Conservation (phyloP, 1,140 invertebrate genomes). For the Aradophagus sp. region DNA sequence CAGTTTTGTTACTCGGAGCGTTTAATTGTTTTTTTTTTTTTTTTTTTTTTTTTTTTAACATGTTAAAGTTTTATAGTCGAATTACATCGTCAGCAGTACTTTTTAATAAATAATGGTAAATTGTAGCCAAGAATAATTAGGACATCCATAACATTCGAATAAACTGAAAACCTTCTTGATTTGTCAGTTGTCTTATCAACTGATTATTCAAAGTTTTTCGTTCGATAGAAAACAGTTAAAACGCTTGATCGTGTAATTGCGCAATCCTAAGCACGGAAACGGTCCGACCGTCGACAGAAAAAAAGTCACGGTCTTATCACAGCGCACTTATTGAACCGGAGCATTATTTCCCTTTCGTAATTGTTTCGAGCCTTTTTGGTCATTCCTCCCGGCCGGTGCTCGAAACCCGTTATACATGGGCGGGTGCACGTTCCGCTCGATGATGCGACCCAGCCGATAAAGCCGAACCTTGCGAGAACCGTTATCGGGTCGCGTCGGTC, state of each 20-base stretch:
- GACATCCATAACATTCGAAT: too few relatives aligned
- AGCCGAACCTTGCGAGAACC: slow-evolving; percentile 65
- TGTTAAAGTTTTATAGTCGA: too few relatives aligned
- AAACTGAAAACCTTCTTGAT: too few relatives aligned
- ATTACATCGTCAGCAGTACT: too few relatives aligned
- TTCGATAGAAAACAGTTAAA: slow-evolving; percentile 1
- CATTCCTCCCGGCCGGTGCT: slow-evolving; percentile 22
- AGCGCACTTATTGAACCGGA: slow-evolving; percentile 1
- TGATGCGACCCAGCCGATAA: slow-evolving; percentile 57
- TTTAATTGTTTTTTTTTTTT: too few relatives aligned
- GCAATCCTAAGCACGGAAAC: not conserved
- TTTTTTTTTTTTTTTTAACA: too few relatives aligned
- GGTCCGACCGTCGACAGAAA: too few relatives aligned
- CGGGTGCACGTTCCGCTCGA: slow-evolving; percentile 11
- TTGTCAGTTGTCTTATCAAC: not conserved
- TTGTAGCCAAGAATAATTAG: too few relatives aligned
- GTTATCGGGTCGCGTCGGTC: slow-evolving; percentile 62
- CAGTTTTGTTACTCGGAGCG: too few relatives aligned
- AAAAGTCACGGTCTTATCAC: slow-evolving; percentile 20
- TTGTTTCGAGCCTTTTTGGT: slow-evolving; percentile 27
- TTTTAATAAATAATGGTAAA: too few relatives aligned
- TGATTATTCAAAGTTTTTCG: too few relatives aligned
- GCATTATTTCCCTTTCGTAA: slow-evolving; percentile 28
- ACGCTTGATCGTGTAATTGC: not conserved
- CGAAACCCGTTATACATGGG: slow-evolving; percentile 27